These are phyloP conservation scores for Drosophila paranaensis DNA, from an alignment of 2,888 invertebrate species.

Conservation along the genomic window DNA sequence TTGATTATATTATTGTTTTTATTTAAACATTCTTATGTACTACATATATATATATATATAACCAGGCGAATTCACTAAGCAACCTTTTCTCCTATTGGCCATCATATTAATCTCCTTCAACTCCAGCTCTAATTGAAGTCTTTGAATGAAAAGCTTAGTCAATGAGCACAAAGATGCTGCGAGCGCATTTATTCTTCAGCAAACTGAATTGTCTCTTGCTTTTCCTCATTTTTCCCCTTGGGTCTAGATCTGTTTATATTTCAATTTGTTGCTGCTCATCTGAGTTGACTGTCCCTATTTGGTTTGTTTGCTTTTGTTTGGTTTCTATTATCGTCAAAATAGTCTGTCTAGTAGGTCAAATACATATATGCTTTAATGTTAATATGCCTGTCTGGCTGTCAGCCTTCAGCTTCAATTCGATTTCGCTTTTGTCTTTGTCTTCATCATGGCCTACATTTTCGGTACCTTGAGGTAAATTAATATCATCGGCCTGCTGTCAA, in stretches of 20 bases:
- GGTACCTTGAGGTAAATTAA: slow-evolving; percentile 42
- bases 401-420: slow-evolving; percentile 55
- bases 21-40: too few relatives aligned
- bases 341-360: slow-evolving; percentile 49
- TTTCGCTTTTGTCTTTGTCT: slow-evolving; percentile 43
- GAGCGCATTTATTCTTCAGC: background rate
- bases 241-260: background rate
- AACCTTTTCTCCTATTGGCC: background rate
- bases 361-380: slow-evolving; percentile 36
- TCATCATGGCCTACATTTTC: slow-evolving; percentile 41
- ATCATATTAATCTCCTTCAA: too few relatives aligned
- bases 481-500: slow-evolving; percentile 44
- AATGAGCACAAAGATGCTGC: background rate
- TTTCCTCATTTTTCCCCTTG: background rate
- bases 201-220: background rate
- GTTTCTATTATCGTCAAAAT: slow-evolving; percentile 72
- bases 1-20: background rate
- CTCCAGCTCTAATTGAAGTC: background rate
- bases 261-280: slow-evolving; percentile 7
- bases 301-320: slow-evolving; percentile 45
- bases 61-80: too few relatives aligned
- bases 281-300: slow-evolving; percentile 44
- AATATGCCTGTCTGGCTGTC: slow-evolving; percentile 19
- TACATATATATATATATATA: too few relatives aligned
- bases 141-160: background rate